Conservation (phyloP, 2,888 invertebrate species). For the Orthonychiurus folsomi region DNA sequence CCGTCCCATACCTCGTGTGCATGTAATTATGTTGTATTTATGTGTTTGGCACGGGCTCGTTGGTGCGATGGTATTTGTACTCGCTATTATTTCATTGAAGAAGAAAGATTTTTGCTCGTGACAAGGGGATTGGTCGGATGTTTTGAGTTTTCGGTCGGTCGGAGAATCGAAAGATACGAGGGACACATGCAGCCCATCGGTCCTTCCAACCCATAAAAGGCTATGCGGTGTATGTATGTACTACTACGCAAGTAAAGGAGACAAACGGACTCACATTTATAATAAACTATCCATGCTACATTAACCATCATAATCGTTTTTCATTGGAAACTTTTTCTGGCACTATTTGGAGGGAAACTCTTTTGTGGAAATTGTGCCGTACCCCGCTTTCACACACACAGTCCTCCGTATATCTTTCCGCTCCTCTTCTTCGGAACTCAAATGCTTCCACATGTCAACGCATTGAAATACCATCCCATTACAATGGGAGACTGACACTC, state of each 20-base stretch:
- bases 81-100: neutral
- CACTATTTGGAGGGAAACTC: slow-evolving; percentile 1
- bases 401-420: neutral
- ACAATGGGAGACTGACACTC: neutral
- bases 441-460: neutral
- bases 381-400: too few species aligned
- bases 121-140: neutral
- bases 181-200: too few species aligned
- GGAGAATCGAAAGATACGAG: neutral
- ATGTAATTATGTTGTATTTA: neutral
- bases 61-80: neutral
- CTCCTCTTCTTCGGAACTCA: neutral
- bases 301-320: slow-evolving; percentile 40
- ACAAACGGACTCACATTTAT: slow-evolving; percentile 37
- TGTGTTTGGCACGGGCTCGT: neutral
- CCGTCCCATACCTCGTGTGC: neutral
- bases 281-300: slow-evolving; percentile 40
- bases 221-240: neutral
- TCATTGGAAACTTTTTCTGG: slow-evolving; percentile 35
- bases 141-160: neutral
- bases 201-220: slow-evolving; percentile 4
- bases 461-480: neutral
- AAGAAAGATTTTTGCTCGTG: neutral
- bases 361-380: neutral
- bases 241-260: slow-evolving; percentile 10